A percentile compares a stretch with the other conserved stretches of the same genome.
These are phyloP conservation scores for Sitophilus oryzae DNA, from an alignment of 1,140 invertebrate species.

Conservation along the genomic window DNA sequence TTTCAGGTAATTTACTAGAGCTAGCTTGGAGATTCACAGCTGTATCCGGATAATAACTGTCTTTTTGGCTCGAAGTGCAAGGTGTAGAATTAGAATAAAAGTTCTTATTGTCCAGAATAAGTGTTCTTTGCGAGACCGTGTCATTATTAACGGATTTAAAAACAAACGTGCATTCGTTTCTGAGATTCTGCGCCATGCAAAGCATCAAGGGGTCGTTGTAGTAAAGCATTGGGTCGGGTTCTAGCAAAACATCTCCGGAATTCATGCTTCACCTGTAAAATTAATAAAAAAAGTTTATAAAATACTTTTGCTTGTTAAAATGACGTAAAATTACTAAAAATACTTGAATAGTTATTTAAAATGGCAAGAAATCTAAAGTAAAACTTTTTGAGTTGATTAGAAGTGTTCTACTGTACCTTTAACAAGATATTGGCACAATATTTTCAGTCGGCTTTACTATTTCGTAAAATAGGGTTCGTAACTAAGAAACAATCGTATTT, in stretches of 20 bases:
- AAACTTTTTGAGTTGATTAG: no score
- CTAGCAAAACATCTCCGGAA: not conserved
- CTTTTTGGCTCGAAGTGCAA: not conserved
- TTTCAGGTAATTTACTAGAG: not conserved
- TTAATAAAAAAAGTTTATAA: no score
- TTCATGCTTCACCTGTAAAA: no score
- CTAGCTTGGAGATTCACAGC: not conserved
- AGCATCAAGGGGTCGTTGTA: conserved; percentile 11
- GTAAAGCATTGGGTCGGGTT: conserved; percentile 2
- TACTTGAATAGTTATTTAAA: no score
- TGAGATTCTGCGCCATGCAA: not conserved
- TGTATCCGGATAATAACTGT: not conserved
- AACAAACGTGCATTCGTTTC: conserved; percentile 12
- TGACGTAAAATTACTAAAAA: no score
- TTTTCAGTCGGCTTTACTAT: no score
- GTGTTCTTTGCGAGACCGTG: conserved; percentile 1
- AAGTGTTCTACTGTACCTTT: no score
- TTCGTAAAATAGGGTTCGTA: no score
- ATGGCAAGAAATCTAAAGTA: no score
- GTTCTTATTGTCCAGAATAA: conserved; percentile 12
- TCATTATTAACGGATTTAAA: conserved; percentile 11
- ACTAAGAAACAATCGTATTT: no score
- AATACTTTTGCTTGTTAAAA: no score
- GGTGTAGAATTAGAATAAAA: not conserved
- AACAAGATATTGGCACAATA: no score